Base-by-base conservation (phyloP, 2,888 invertebrate species). In the Epistrophe grossulariae region DNA sequence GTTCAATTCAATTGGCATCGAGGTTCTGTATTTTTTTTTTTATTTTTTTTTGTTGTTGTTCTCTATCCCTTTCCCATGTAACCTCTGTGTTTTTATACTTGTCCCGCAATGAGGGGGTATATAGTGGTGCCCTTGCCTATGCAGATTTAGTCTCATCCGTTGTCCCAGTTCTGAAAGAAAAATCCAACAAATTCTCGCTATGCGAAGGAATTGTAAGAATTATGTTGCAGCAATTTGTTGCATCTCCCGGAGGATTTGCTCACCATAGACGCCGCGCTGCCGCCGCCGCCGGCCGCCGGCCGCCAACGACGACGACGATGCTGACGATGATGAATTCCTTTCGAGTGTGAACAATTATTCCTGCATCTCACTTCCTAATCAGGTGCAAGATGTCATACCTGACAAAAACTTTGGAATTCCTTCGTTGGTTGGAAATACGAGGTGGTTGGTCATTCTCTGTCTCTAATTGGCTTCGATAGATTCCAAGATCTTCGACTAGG, bases 1-100 rank as follows among this genome's bases (percentile, higher is more conserved):
- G 91, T 92, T 92, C 91, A 92, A 91, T 91, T 91, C 91, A 91
- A 91, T 91, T 91, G 87, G 87, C 87, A 87, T 87, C 71, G 70
- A 52, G 64, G 45, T 70, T 70, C 45, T 57, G 45, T 19, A 38
- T n/a, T 35, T 45, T 57, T 50, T 52, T 59, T 60, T 11, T 50
- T 35, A 13, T 55, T 24, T 9, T 15, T 35, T 48, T 40, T 66
- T 28, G 62, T 64, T 74, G 35, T 78, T 59, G 59, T 57, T 72
- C 31, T 35, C 4, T 59, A 66, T 43, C 52, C 45, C 64, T 45
- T 52, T 24, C 15, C 43, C 50, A 73, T 45, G 60, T 57, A 52
- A 24, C 55, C 57, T 72, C 28, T 50, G 50, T 50, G 50, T 11
- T 64, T 50, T 55, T 31, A 24, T 24, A 19, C 66, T 50, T 68